Conservation (phyloP, 2,797 vertebrate species). For the Eulemur coronatus region DNA sequence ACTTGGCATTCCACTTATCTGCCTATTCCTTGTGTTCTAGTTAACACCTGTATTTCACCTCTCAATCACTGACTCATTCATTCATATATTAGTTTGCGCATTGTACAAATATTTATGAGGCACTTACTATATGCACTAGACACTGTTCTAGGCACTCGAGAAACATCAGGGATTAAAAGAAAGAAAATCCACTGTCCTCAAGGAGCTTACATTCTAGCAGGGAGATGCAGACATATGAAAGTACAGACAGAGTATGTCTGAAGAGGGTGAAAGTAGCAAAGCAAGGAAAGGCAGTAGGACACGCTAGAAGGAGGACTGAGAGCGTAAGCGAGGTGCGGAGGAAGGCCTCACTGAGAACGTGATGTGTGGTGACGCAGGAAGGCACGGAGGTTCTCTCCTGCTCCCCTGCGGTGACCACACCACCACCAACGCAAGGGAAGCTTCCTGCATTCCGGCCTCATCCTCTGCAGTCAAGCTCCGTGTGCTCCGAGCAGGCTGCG, state of each 20-base stretch:
- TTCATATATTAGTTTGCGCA: neutral
- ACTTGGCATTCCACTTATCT: neutral
- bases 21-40: neutral
- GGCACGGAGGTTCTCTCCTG: neutral
- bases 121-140: neutral
- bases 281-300: neutral
- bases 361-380: rapidly evolving
- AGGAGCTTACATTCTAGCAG: neutral
- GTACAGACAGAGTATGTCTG: rapidly evolving
- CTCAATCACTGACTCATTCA: neutral
- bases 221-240: neutral
- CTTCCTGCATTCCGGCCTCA: neutral
- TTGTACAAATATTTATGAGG: neutral
- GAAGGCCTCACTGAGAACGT: neutral
- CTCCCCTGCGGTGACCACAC: neutral
- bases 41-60: neutral
- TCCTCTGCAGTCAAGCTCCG: neutral
- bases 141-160: neutral
- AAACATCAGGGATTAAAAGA: neutral
- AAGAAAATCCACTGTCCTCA: neutral
- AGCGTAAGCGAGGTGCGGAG: neutral
- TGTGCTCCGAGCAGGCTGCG: rapidly evolving
- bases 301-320: too few species aligned
- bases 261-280: neutral
- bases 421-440: neutral